Conservation (phyloP, 1,140 invertebrate genomes). For the Anastatus disparis region DNA sequence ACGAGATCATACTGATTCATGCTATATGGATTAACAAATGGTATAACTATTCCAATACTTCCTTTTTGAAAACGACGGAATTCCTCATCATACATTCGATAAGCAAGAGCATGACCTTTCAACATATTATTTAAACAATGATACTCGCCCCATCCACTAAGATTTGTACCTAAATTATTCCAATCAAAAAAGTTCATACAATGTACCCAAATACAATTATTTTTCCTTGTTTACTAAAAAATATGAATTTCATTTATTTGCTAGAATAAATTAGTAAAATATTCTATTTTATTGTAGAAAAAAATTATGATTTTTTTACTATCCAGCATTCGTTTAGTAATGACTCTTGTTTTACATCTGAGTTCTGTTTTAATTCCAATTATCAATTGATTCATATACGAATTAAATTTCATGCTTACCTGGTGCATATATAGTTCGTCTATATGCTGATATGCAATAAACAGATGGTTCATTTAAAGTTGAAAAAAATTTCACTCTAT, state of each 20-base stretch:
- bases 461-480: slow-evolving; percentile 66
- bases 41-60: background rate
- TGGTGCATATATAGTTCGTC: slow-evolving; percentile 31
- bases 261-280: too few species aligned
- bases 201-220: background rate
- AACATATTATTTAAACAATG: background rate
- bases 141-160: background rate
- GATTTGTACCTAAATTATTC: background rate
- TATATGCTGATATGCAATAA: slow-evolving; percentile 59
- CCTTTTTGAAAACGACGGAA: slow-evolving; percentile 60
- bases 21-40: background rate
- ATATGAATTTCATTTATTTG: too few species aligned
- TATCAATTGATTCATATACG: too few species aligned
- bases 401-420: slow-evolving; percentile 44
- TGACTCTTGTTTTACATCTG: too few species aligned
- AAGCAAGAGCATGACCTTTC: slow-evolving; percentile 50
- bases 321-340: too few species aligned
- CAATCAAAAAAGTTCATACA: background rate
- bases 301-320: slow-evolving; percentile 28
- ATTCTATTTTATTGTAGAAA: slow-evolving; percentile 66
- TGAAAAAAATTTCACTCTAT: slow-evolving; percentile 60
- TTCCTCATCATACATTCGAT: slow-evolving; percentile 64
- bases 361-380: too few species aligned
- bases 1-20: slow-evolving; percentile 37
- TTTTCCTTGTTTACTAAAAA: too few species aligned